Base-by-base conservation (phyloP, 2,113 vertebrate genomes). In the Pantherophis guttatus region DNA sequence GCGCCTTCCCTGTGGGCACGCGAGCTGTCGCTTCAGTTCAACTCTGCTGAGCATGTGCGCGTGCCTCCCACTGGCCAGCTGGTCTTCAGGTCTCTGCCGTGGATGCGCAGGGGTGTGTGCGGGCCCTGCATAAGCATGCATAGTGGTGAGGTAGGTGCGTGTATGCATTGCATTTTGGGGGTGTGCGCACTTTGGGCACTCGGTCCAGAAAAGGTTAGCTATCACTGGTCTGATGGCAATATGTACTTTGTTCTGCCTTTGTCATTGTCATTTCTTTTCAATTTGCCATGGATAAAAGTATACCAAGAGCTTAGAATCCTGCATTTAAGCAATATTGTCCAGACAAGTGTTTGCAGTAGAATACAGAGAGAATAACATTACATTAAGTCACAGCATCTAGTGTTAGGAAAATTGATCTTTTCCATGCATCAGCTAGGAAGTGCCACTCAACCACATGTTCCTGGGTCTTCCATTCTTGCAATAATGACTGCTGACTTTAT, bases 381-480 rank as follows among this genome's bases (percentile, higher is more conserved):
- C 62, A n/a, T 94, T 52, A 94, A 86, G 44, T 93, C 52, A 86
- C 9, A 85, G 8, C 12, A 70, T 13, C 8, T 93, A 0, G 0
- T 87, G 95, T 15, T 88, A 92, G 12, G 52, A 93, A 88, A 44
- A 33, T 23, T 70, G 59, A 39, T 89, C 24, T 75, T 88, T 88
- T 88, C 50, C 91, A 89, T 92, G 52, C 21, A 15, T 54, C 48
- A 8, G 58, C 17, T 81, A 21, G 33, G 33, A 81, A 53, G 13
- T 54, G 53, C 48, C 7, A 53, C 21, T 70, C 23, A 92, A 24
- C 29, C 23, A 48, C 44, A 88, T 89, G n/a, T 54, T 55, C 12
- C 91, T 75, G 53, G 48, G 52, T 23, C n/a, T 95, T 92, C 8
- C 70, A 19, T 95, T 96, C 81, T 90, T 94, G 93, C n/a, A 2